Conservation (phyloP, 2,888 invertebrate species). For the Tethea ocularis region DNA sequence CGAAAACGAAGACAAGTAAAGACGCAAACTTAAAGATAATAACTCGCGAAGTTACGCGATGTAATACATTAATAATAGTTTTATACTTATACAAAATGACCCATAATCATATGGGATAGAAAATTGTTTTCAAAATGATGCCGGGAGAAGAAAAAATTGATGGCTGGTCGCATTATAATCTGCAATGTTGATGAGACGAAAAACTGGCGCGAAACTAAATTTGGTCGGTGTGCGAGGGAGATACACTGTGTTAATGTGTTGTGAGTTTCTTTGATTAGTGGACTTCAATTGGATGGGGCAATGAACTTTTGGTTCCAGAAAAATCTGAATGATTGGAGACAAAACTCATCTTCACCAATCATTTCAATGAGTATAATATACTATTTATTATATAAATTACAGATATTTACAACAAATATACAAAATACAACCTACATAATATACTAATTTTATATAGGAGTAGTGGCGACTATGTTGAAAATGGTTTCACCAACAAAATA, state of each 20-base stretch:
- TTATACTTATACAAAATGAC: constrained; percentile 71
- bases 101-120: constrained; percentile 81
- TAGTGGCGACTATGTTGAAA: not conserved
- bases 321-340: not conserved
- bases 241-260: constrained; percentile 42
- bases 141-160: constrained; percentile 62
- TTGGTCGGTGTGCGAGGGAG: constrained; percentile 43
- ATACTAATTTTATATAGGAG: not conserved
- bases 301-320: constrained; percentile 3
- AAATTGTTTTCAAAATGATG: constrained; percentile 79
- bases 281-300: constrained; percentile 1
- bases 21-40: constrained; percentile 56
- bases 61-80: constrained; percentile 80
- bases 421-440: no score
- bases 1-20: constrained; percentile 35
- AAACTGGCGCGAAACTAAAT: constrained; percentile 66
- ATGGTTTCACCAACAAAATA: not conserved
- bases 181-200: constrained; percentile 64
- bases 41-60: constrained; percentile 49
- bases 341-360: no score
- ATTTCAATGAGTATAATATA: no score
- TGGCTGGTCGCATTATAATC: constrained; percentile 65
- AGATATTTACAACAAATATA: no score
- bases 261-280: constrained; percentile 70
- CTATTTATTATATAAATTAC: no score